These are phyloP conservation scores for Sardinella longiceps DNA, from an alignment of 2,797 vertebrate species.

Conservation along the genomic window DNA sequence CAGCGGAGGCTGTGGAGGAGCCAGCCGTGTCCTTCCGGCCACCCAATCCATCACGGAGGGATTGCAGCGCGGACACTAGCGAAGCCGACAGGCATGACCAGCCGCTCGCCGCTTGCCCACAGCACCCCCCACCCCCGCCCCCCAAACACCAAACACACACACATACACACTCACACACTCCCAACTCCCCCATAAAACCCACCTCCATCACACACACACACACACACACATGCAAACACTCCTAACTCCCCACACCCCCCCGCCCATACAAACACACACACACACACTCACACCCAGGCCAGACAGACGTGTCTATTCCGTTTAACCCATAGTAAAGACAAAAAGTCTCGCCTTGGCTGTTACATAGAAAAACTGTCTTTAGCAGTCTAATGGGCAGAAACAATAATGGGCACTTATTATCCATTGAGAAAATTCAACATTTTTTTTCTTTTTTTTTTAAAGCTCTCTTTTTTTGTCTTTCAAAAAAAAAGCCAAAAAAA, in stretches of 20 bases:
- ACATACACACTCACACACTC: no score
- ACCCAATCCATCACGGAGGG: background rate
- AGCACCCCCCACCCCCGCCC: background rate
- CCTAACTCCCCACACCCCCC: no score
- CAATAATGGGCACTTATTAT: no score
- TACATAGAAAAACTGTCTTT: background rate
- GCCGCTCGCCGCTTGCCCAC: background rate
- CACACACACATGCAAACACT: no score
- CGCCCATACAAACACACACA: no score
- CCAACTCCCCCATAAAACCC: no score
- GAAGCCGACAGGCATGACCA: slow-evolving; percentile 12
- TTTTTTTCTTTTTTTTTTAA: background rate
- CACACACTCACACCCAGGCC: background rate
- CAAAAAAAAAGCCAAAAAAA: background rate
- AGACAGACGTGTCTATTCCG: background rate
- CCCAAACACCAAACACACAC: background rate
- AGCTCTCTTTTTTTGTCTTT: background rate
- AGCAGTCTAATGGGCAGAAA: background rate
- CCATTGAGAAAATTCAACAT: no score
- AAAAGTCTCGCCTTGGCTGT: background rate
- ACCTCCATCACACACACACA: no score
- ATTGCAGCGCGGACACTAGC: background rate
- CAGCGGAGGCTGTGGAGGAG: background rate
- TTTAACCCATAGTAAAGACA: background rate
- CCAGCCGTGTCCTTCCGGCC: background rate